These are phyloP conservation scores for Alligator mississippiensis DNA, from an alignment of 2,113 vertebrate genomes.

Conservation along the genomic window DNA sequence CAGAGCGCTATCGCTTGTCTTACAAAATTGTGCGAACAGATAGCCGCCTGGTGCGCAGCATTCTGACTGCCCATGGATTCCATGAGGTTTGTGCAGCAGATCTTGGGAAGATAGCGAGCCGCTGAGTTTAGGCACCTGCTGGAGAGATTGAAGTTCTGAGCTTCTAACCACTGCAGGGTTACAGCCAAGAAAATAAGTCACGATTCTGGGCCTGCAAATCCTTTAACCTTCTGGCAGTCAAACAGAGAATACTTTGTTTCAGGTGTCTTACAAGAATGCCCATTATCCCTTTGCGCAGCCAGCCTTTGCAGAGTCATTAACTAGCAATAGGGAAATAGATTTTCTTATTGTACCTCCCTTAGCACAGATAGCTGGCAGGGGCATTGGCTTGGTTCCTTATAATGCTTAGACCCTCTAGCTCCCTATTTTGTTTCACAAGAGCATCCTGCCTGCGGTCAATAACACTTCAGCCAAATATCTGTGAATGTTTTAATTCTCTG, in stretches of 20 bases:
- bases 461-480: not conserved
- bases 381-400: not conserved
- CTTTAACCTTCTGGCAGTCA: not conserved
- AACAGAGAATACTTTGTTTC: not conserved
- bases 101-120: not conserved
- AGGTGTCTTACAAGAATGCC: not conserved
- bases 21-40: constrained; percentile 97
- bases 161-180: not conserved
- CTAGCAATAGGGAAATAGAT: not conserved
- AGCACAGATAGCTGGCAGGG: not conserved
- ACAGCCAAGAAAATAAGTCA: not conserved
- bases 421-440: not conserved
- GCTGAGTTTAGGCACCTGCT: not conserved
- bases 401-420: not conserved
- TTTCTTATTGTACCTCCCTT: not conserved
- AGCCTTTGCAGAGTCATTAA: not conserved
- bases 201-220: not conserved
- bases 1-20: constrained; percentile 92
- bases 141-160: not conserved
- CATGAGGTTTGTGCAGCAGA: constrained; percentile 84
- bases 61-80: constrained; percentile 94
- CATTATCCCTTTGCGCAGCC: not conserved
- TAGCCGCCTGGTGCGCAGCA: constrained; percentile 92
- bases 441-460: not conserved
- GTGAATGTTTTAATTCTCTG: too few relatives aligned